These are phyloP conservation scores for Hydrolagus affinis DNA, from an alignment of 2,113 vertebrate genomes.

Conservation along the genomic window DNA sequence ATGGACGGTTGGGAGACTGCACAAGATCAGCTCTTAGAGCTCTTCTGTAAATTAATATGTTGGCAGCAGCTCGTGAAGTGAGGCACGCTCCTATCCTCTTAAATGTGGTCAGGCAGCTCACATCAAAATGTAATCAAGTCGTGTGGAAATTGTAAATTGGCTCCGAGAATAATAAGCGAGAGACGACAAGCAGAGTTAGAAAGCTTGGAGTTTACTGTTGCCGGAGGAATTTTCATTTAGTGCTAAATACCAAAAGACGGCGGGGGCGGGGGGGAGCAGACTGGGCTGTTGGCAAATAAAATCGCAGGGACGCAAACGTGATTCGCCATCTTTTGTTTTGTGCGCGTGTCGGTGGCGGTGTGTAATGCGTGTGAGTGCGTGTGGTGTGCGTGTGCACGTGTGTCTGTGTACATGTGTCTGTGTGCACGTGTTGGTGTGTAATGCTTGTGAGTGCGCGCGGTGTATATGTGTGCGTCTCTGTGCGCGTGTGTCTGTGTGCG, in stretches of 20 bases:
- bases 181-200: not conserved
- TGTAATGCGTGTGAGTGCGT: too few species aligned
- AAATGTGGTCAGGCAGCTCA: constrained; percentile 65
- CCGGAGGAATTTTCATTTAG: not conserved
- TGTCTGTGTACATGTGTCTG: too few species aligned
- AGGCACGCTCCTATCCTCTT: constrained; percentile 51
- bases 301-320: too few species aligned
- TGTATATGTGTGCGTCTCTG: too few species aligned
- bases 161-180: constrained; percentile 41
- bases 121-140: constrained; percentile 66
- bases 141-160: constrained; percentile 50
- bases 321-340: too few species aligned
- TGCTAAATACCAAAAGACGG: not conserved
- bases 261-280: too few species aligned
- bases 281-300: too few species aligned
- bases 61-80: constrained; percentile 53
- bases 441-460: too few species aligned
- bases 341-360: too few species aligned
- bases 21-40: constrained; percentile 48
- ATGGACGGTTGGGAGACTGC: constrained; percentile 41
- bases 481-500: too few species aligned
- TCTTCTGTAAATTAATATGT: constrained; percentile 56
- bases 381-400: too few species aligned
- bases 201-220: not conserved
- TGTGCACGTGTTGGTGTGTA: too few species aligned